Conservation (phyloP, 2,797 vertebrate species). For the Girardinus metallicus region DNA sequence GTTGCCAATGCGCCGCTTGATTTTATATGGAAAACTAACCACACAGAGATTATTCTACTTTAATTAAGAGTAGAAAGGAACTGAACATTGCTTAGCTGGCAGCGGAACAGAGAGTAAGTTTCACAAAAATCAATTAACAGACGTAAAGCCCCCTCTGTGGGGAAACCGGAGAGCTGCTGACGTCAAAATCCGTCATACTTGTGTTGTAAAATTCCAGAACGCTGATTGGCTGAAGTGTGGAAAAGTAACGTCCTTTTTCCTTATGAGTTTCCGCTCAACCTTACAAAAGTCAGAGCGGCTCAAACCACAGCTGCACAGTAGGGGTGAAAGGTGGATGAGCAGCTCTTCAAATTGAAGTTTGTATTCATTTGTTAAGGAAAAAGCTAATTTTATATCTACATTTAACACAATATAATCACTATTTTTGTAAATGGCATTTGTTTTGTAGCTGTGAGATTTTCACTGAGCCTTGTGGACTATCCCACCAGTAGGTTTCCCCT, state of each 20-base stretch:
- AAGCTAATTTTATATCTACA: background rate
- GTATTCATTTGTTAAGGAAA: background rate
- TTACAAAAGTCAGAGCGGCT: background rate
- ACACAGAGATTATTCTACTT: background rate
- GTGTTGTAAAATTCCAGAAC: background rate
- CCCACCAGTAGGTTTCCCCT: constrained; percentile 4
- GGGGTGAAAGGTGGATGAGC: background rate
- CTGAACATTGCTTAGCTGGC: background rate
- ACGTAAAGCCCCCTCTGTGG: background rate
- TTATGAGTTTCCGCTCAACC: background rate
- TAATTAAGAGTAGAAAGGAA: background rate
- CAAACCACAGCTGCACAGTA: background rate
- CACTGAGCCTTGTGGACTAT: background rate
- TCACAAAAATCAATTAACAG: background rate
- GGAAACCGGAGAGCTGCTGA: background rate
- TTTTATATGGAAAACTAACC: background rate
- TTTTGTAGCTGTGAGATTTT: accelerated
- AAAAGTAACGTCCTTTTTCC: background rate
- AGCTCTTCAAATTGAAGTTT: accelerated
- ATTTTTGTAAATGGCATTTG: accelerated
- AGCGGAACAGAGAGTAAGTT: background rate
- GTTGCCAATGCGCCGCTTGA: background rate
- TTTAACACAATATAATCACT: accelerated
- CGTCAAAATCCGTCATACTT: background rate
- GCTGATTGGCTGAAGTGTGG: constrained; percentile 25